These are phyloP conservation scores for Endotricha flammealis DNA, from an alignment of 2,888 invertebrate genomes.

Conservation along the genomic window DNA sequence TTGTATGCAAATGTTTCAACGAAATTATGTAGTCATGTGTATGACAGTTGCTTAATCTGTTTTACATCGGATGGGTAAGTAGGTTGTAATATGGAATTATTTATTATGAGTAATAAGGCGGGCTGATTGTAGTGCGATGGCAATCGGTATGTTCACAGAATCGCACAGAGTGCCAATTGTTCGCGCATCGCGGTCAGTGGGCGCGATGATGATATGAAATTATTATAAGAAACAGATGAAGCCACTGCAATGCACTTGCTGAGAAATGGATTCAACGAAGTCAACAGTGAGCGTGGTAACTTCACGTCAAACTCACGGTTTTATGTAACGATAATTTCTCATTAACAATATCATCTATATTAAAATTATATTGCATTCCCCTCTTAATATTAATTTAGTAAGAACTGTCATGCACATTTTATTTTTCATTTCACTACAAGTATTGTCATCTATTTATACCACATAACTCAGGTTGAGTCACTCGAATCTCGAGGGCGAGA, in stretches of 20 bases:
- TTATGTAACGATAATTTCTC: too few relatives aligned
- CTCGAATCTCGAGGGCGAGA: neutral
- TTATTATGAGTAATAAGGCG: conserved; percentile 49
- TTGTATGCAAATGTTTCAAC: conserved; percentile 41
- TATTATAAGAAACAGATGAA: conserved; percentile 66
- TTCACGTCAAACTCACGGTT: too few relatives aligned
- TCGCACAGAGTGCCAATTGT: conserved; percentile 63
- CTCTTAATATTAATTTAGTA: too few relatives aligned
- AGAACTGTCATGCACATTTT: too few relatives aligned
- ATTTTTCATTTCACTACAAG: too few relatives aligned
- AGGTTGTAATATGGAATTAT: conserved; percentile 39
- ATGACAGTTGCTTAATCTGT: conserved; percentile 29
- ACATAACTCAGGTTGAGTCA: neutral
- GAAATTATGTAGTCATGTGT: conserved; percentile 2
- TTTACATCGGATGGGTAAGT: conserved; percentile 17
- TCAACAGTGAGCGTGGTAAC: too few relatives aligned
- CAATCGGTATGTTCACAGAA: conserved; percentile 67
- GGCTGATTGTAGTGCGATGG: conserved; percentile 41
- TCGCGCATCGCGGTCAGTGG: conserved; percentile 49
- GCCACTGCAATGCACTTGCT: conserved; percentile 7
- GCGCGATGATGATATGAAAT: conserved; percentile 58
- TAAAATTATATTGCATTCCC: too few relatives aligned
- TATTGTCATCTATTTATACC: neutral
- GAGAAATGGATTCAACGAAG: neutral
- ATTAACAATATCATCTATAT: too few relatives aligned